Evolutionary conservation across 2,113 vertebrate species (phyloP), one percentile per base, ranked within the genome.

Genomic region (Entomyzon cyanotis): DNA sequence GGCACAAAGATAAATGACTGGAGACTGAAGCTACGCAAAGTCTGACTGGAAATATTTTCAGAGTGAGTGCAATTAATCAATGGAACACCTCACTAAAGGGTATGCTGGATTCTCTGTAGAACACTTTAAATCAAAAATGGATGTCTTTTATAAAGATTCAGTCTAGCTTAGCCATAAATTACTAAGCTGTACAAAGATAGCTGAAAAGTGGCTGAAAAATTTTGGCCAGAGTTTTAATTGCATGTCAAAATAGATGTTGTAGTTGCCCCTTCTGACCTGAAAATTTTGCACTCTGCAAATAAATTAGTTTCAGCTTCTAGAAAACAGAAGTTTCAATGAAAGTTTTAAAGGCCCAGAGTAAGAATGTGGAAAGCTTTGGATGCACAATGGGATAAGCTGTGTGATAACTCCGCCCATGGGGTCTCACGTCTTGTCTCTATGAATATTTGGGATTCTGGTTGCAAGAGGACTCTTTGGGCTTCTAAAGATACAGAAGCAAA

Each of bases 1-100:
- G 49, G 55, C 75, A 91, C 24, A 47, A 94, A 95, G 94, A 95
- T 3, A 33, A 95, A 95, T 94, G 58, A 81, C 89, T 77, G 37
- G 70, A 95, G 50, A 85, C 67, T 63, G 91, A 94, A 94, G 59
- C 84, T 87, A 85, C 85, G 71, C 53, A 85, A 94, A 93, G 89
- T 50, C 81, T 94, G 78, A 93, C 81, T 85, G 87, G 87, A 95
- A 95, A 94, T 95, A 93, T 93, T 95, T 88, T 89, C 85, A 91
- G 25, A 89, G 25, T 8, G 31, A 79, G 30, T 56, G 77, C 67
- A 95, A 95, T 95, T 95, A 96, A 96, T 97, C 94, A 97, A 70
- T 31, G 59, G 33, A 95, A 93, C 59, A 90, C 75, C 81, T 91
- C 87, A 94, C 74, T 82, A 95, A 95, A 88, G 70, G n/a, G 42